A percentile compares a stretch with the other conserved stretches of the same genome.
phyloP scores from a whole-genome alignment of 53 echinoderm and acorn worm genomes.

The Arbacia lixula region DNA sequence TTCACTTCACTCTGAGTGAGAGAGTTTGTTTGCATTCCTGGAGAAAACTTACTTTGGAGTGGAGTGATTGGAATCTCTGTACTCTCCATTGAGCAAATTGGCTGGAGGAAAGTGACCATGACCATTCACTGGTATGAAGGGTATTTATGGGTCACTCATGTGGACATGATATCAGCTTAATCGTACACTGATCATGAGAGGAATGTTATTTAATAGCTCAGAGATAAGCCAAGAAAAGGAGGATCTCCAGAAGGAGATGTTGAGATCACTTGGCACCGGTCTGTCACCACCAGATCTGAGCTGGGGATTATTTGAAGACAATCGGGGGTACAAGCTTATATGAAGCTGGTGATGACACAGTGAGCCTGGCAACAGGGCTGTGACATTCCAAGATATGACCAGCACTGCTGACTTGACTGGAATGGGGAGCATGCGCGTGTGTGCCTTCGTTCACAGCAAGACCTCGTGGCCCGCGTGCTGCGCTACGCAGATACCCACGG shows the following conservation, averaged over 20 bases:
- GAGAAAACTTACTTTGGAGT: no score
- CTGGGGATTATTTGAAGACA: conserved; percentile 22
- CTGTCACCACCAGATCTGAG: background rate
- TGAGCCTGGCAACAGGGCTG: conserved; percentile 18
- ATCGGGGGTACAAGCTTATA: conserved; percentile 10
- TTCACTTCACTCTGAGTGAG: no score
- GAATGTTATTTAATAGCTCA: no score
- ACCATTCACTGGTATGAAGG: conserved; percentile 25
- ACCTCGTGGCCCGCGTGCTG: background rate
- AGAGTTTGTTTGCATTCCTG: no score
- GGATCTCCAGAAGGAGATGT: no score
- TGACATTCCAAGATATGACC: conserved; percentile 3
- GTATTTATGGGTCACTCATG: conserved; percentile 33
- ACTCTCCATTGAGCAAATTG: conserved; percentile 10
- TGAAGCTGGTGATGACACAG: conserved; percentile 48
- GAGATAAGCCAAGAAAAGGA: no score
- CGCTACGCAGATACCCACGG: no score
- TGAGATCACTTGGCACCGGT: no score
- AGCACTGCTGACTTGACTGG: conserved; percentile 14
- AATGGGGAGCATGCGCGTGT: conserved; percentile 51
- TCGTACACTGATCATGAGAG: no score
- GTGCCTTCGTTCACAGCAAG: background rate
- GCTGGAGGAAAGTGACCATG: conserved; percentile 36
- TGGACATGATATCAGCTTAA: conserved; percentile 35
- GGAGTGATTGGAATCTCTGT: no score